Base-by-base conservation (phyloP, 2,888 invertebrate genomes). In the Patella depressa region DNA sequence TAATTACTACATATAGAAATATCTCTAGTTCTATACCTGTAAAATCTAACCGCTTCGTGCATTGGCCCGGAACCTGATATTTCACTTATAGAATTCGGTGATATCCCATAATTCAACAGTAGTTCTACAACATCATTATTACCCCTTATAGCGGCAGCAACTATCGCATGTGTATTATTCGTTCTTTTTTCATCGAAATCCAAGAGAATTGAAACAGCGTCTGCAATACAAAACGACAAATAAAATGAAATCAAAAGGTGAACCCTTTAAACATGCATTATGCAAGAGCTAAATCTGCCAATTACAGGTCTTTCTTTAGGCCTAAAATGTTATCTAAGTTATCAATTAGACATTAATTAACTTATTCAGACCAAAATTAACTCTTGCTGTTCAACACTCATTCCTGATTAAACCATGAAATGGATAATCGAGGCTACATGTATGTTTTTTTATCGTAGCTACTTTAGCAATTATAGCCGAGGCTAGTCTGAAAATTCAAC, bases 41-140 rank as follows among this genome's bases (percentile, higher is more conserved):
- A 79, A 81, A 85, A 86, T 70, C 89, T 81, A 3, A 89, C 85
- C 65, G 88, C 88, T 78, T 89, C 89, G 76, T 88, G 88, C 17
- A 89, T 78, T 14, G 88, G 81, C 14, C 83, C 80, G 4, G 87
- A 86, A 14, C 78, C 82, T 72, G 81, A 82, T 11, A 78, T 71
- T 1, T 76, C 79, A 77, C 87, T 83, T 11, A 88, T 54, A 71
- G 77, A 59, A 79, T 88, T 88, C 9, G 87, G 87, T 72, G 87
- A 83, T 29, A 86, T 82, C 2, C 89, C 89, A 80, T 86, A 88
- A 70, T 89, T 87, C 53, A 89, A 81, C 14, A 89, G 78, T 24
- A 89, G 75, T 73, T 88, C 85, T 0, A 89, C 86, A 9, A 87
- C 84, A n/a, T 85, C 81, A 4, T 81, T 80, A 74, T 86, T 78